A percentile compares a stretch with the other conserved stretches of the same genome.
These are phyloP conservation scores for Agonopterix subpropinquella DNA, from an alignment of 2,888 invertebrate species.

Conservation along the genomic window DNA sequence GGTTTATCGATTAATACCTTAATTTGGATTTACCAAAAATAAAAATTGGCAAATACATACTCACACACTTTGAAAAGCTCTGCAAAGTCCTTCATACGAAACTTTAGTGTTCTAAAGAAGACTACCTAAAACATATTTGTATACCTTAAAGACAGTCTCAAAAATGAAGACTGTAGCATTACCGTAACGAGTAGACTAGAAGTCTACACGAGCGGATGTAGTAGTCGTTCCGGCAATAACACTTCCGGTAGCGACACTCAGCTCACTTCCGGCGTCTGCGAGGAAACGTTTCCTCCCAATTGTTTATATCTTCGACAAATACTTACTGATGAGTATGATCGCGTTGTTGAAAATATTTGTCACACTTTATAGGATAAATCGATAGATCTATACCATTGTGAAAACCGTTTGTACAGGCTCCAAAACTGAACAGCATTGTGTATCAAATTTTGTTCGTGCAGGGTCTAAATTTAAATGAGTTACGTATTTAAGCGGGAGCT, in stretches of 20 bases:
- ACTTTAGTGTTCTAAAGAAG: too few relatives aligned
- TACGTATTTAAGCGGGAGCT: too few relatives aligned
- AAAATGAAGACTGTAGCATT: constrained; percentile 40
- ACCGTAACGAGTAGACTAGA: constrained; percentile 47
- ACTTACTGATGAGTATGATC: constrained; percentile 16
- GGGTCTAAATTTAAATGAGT: too few relatives aligned
- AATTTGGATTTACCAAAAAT: too few relatives aligned
- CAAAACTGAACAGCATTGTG: too few relatives aligned
- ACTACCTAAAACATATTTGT: too few relatives aligned
- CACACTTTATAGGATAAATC: background rate
- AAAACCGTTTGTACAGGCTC: too few relatives aligned
- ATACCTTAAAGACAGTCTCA: constrained; percentile 5
- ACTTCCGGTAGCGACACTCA: constrained; percentile 71
- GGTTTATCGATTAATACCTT: too few relatives aligned
- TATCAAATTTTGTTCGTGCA: too few relatives aligned
- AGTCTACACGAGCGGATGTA: constrained; percentile 65
- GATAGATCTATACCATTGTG: background rate
- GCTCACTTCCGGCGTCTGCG: constrained; percentile 61
- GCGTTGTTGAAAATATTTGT: constrained; percentile 13
- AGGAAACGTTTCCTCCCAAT: constrained; percentile 61
- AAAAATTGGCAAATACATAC: too few relatives aligned
- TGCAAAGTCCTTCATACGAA: too few relatives aligned
- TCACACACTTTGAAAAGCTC: too few relatives aligned
- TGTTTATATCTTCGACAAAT: constrained; percentile 67
- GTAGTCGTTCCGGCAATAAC: constrained; percentile 72